Base-by-base conservation (phyloP, 2,797 vertebrate genomes). In the Falco rusticolus region DNA sequence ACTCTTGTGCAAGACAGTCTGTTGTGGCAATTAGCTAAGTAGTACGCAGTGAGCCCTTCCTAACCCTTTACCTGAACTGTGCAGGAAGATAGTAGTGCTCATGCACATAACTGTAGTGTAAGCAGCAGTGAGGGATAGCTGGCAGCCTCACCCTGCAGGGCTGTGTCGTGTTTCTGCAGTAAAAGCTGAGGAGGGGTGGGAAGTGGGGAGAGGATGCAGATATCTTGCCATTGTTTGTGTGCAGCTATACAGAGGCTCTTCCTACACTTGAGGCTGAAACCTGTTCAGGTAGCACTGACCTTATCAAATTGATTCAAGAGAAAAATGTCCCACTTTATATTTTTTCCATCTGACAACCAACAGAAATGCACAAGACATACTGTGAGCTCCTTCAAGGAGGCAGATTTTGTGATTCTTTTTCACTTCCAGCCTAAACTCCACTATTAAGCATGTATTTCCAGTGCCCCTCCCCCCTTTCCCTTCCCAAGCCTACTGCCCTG, bases 271-370 rank as follows among this genome's bases (percentile, higher is more conserved):
- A 81, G 84, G 18, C 69, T 39, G 84, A 78, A 92, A 66, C 61
- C 81, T 68, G 16, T 81, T 92, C 48, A 56, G 86, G 54, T 89
- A 82, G 69, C 71, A 33, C 75, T 78, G 90, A 91, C 84, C 84
- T 87, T 91, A 92, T 37, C 0, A 13, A 89, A 71, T 81, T 71
- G 91, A 89, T 76, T 94, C 54, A 34, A 75, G 89, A 72, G 69
- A 68, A 71, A 61, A 85, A 81, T 11, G 47, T 75, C 84, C 84
- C 50, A 28, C 47, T 63, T 76, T 76, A 33, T 0, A 16, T 39
- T 77, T 78, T 64, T 77, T 77, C 81, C 21, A 16, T 92, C 74
- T 83, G 95, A 72, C 91, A 92, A 33, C 65, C 70, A 54, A 31
- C 68, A 94, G 85, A 92, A 91, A 59, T 70, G 43, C 76, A n/a